Base-by-base conservation (phyloP, 2,888 invertebrate species). In the Zaprionus lineosus region DNA sequence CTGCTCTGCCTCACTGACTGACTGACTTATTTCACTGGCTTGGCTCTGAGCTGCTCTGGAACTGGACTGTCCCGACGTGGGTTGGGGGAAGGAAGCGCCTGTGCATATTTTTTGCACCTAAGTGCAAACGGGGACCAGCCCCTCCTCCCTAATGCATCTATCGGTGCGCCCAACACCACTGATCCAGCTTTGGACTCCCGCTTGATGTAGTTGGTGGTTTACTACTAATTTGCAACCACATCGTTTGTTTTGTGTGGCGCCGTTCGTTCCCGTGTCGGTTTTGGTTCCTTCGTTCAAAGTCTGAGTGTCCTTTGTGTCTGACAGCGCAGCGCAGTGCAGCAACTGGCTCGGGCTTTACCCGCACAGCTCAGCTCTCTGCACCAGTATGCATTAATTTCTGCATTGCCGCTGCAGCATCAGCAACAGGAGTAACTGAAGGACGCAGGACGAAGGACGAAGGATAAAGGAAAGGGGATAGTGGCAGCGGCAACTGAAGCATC, bases 171-270 rank as follows among this genome's bases (percentile, higher is more conserved):
- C 12, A n/a, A 6, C 18, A 21, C 18, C 6, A 33, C 56, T 58
- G 47, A 48, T 62, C 63, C 47, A 53, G 44, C 26, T 37, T 43
- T 47, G 64, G 46, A 70, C 74, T 69, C 72, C 63, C 71, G 74
- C 74, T 77, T 81, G 78, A 81, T 81, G 79, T 84, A 84, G 79
- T 81, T 81, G 78, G 74, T 84, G 84, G 79, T 81, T 81, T 81
- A 79, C 79, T 81, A 84, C 79, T 81, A 84, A 84, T 81, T 79
- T 79, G 79, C 79, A 79, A 79, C 79, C 79, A 84, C 84, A 81
- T 84, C 79, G 84, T 84, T 81, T 81, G 79, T 81, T 81, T 81
- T 81, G 76, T 78, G 78, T 57, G 83, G 62, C 56, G 31, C 40
- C 28, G 40, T 50, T 60, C 31, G 47, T 50, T 51, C 12, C 15